Base-by-base conservation (phyloP, 2,797 vertebrate genomes). In the Anas flavirostris region DNA sequence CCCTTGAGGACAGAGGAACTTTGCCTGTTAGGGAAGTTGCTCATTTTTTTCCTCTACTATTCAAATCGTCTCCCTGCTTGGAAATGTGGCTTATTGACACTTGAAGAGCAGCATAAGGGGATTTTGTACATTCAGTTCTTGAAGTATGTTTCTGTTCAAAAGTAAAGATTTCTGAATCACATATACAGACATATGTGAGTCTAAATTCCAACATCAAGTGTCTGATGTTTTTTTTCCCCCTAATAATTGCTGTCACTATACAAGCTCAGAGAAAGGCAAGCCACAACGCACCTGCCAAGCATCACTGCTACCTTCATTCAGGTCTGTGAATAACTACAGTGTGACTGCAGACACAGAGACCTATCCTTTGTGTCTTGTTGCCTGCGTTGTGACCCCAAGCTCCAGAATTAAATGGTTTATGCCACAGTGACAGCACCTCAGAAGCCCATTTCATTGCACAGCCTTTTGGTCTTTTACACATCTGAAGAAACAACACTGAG, bases 51-150 rank as follows among this genome's bases (percentile, higher is more conserved):
- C 16, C 14, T 76, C 31, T 39, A 74, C 58, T 50, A 75, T 60
- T 86, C 9, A 7, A 86, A 74, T 9, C 37, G 10, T 14, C 25
- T 95, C 1, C 0, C 44, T 66, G 56, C 4, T 12, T 59, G 82
- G 58, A 91, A 95, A 93, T 35, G 31, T 7, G 23, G 60, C 58
- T 91, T 91, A 92, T 67, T 81, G 74, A 70, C 53, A 44, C 74
- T 70, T 58, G 63, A 92, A 43, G 7, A 86, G 77, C 33, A 80
- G 56, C 28, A 18, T 66, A 90, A 88, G 22, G 67, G 60, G 74
- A 91, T 94, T 88, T 86, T 26, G 22, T 41, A 88, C 15, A 23
- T 5, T 15, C 56, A 60, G 15, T 31, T 79, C 76, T 86, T 55
- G 11, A 90, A 93, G 3, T 33, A 60, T 67, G 12, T 44, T 72